These are phyloP conservation scores for Microcebus lehilahytsara DNA, from an alignment of 2,113 vertebrate genomes.

Conservation along the genomic window DNA sequence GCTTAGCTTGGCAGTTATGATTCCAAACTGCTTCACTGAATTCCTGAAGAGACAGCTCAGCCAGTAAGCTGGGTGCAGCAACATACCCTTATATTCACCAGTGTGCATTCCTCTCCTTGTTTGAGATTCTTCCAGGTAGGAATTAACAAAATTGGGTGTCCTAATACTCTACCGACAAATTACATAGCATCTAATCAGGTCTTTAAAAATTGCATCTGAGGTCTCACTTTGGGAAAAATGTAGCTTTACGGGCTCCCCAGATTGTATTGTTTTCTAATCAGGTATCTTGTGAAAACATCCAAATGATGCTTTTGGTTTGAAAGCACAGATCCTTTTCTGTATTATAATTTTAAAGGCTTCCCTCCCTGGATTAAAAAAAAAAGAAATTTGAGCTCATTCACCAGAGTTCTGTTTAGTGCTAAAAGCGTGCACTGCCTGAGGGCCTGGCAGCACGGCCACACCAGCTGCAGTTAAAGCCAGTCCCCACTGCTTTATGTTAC, in stretches of 20 bases:
- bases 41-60: neutral
- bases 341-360: conserved; percentile 18
- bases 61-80: neutral
- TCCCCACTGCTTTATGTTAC: neutral
- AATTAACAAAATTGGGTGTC: conserved; percentile 63
- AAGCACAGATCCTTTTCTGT: neutral
- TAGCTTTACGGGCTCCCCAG: neutral
- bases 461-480: neutral
- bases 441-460: neutral
- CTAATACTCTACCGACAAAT: conserved; percentile 50
- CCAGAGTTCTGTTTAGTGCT: neutral
- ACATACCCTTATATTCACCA: neutral
- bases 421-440: neutral
- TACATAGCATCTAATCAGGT: neutral
- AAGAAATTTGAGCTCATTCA: neutral
- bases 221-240: conserved; percentile 1
- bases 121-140: conserved; percentile 53
- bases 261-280: conserved; percentile 20
- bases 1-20: conserved; percentile 47
- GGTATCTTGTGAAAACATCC: neutral
- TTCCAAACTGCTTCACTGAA: conserved; percentile 8
- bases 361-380: neutral
- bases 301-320: neutral
- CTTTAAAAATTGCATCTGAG: neutral
- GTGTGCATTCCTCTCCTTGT: conserved; percentile 11